Percentiles rank a stretch among this genome's conserved stretches.
Conservation (phyloP, 1,140 invertebrate species). For the Ceratoteleas bidentatus region DNA sequence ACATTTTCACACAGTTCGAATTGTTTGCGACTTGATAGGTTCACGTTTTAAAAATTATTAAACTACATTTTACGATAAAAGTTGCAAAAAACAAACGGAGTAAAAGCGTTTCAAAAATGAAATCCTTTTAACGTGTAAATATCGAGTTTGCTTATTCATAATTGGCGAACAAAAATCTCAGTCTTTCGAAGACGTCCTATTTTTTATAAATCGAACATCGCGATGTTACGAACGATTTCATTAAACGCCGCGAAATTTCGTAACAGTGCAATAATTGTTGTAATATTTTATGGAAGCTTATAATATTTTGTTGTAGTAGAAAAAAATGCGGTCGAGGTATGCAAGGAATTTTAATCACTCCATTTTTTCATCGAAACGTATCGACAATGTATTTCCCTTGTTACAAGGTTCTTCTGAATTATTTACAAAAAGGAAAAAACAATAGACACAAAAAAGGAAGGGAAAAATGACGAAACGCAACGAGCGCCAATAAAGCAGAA, state of each 20-base stretch:
- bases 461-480: slow-evolving; percentile 35
- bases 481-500: slow-evolving; percentile 43
- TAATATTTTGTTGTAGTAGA: slow-evolving; percentile 36
- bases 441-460: slow-evolving; percentile 9
- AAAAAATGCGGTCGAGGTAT: slow-evolving; percentile 25
- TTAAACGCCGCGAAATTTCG: slow-evolving; percentile 12
- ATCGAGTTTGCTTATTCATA: no score
- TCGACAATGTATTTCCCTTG: slow-evolving; percentile 48
- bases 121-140: no score
- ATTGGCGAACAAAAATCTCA: no score
- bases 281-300: slow-evolving; percentile 47
- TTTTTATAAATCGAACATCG: no score
- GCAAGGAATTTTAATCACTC: slow-evolving; percentile 51
- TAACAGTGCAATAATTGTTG: slow-evolving; percentile 11
- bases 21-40: no score
- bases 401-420: slow-evolving; percentile 45
- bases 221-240: neutral
- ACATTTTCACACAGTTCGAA: no score
- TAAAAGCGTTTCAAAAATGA: no score
- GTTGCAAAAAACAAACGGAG: no score
- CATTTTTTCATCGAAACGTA: slow-evolving; percentile 48
- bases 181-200: no score
- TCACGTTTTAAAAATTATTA: no score
- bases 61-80: no score
- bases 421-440: slow-evolving; percentile 31